Evolutionary conservation across 1,140 invertebrate species (phyloP).

Genomic region (Neuroterus valhalla): DNA sequence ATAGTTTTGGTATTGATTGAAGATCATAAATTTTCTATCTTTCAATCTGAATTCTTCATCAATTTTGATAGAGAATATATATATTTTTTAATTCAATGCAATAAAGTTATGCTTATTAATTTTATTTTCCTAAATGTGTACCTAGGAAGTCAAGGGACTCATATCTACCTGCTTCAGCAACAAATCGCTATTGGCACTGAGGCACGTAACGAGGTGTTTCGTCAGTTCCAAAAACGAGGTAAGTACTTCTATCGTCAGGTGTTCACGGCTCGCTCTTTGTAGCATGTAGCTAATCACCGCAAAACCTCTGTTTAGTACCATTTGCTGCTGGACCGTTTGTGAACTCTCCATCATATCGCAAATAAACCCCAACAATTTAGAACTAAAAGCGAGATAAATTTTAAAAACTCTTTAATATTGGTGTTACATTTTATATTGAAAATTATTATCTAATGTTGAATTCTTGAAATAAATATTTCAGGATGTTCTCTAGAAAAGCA

Average conservation of each 20-base stretch:
- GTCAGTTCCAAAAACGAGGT: slow-evolving; percentile 95
- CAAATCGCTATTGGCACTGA: slow-evolving; percentile 93
- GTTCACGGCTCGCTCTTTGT: slow-evolving; percentile 93
- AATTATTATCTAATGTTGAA: no score
- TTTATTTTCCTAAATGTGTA: slow-evolving; percentile 18
- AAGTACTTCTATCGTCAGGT: slow-evolving; percentile 94
- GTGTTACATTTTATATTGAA: slow-evolving; percentile 10
- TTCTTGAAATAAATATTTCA: no score
- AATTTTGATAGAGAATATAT: no score
- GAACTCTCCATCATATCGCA: slow-evolving; percentile 98
- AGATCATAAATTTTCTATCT: no score
- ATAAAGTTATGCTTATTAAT: background rate
- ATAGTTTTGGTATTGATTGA: no score
- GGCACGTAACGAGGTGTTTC: slow-evolving; percentile 96
- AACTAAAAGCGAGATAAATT: slow-evolving; percentile 79
- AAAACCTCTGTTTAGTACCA: slow-evolving; percentile 98
- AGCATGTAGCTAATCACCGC: slow-evolving; percentile 98
- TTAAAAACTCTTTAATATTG: background rate
- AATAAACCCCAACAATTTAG: slow-evolving; percentile 96
- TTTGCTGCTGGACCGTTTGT: slow-evolving; percentile 97
- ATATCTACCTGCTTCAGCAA: slow-evolving; percentile 92
- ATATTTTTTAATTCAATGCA: no score
- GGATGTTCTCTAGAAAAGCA: no score
- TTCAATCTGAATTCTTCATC: no score
- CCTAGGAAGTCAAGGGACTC: background rate